phyloP scores from a whole-genome alignment of 2,888 invertebrate species.

The Mayetiola destructor region DNA sequence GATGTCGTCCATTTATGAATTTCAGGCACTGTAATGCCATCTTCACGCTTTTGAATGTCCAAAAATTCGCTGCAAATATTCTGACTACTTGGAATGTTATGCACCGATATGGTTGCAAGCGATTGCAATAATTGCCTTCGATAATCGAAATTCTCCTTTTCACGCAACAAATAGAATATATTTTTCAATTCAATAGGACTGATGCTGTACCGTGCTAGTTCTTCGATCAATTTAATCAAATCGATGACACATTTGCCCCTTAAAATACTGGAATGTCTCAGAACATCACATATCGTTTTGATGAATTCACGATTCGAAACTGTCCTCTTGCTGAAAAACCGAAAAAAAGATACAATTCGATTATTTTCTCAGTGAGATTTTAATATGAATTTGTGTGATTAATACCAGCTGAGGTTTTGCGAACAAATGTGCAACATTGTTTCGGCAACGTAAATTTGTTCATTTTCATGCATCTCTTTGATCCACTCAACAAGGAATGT shows the following conservation, averaged over 20 bases:
- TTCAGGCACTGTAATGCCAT: slow-evolving; percentile 41
- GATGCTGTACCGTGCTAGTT: slow-evolving; percentile 42
- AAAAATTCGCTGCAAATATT: slow-evolving; percentile 39
- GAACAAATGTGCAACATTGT: slow-evolving; percentile 36
- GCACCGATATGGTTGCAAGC: slow-evolving; percentile 29
- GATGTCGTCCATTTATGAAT: slow-evolving; percentile 43
- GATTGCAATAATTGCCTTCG: slow-evolving; percentile 30
- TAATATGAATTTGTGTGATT: slow-evolving; percentile 16
- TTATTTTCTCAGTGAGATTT: neutral
- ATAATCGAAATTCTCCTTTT: slow-evolving; percentile 28
- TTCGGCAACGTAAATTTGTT: slow-evolving; percentile 34
- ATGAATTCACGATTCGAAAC: slow-evolving; percentile 40
- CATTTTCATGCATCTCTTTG: slow-evolving; percentile 33
- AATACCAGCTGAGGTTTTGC: slow-evolving; percentile 35
- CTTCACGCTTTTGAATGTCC: slow-evolving; percentile 35
- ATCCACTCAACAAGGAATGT: slow-evolving; percentile 39
- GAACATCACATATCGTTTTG: slow-evolving; percentile 34
- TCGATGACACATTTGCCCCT: slow-evolving; percentile 36
- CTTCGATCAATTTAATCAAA: slow-evolving; percentile 41
- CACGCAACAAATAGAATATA: slow-evolving; percentile 34
- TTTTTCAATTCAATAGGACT: slow-evolving; percentile 42
- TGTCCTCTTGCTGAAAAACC: slow-evolving; percentile 38
- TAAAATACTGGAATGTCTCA: slow-evolving; percentile 34
- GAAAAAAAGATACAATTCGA: no score
- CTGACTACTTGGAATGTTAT: slow-evolving; percentile 27